Percentiles rank a stretch among this genome's conserved stretches.
Evolutionary conservation across 2,888 invertebrate genomes (phyloP).

Genomic region (Oxyscelio sp.): DNA sequence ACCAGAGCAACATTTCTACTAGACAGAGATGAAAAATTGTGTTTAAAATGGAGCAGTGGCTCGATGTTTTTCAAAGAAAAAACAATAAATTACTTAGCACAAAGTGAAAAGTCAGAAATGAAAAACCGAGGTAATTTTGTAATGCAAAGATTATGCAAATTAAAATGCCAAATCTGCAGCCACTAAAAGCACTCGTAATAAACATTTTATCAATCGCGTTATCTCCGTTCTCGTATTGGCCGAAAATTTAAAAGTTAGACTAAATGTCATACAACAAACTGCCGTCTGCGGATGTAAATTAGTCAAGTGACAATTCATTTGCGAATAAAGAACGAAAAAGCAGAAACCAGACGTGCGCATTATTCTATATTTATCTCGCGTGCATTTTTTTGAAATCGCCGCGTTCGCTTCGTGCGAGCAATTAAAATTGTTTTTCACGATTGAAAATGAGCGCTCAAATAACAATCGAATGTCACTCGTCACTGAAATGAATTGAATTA

Average conservation of each 20-base stretch:
- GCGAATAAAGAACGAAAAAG: slow-evolving; percentile 46
- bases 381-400: slow-evolving; percentile 43
- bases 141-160: neutral
- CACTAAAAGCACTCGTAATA: neutral
- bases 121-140: neutral
- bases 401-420: slow-evolving; percentile 14
- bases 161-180: neutral
- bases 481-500: no score
- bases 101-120: neutral
- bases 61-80: neutral
- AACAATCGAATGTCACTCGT: no score
- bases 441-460: no score
- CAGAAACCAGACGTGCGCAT: slow-evolving; percentile 61
- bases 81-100: neutral
- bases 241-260: neutral
- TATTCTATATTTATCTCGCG: slow-evolving; percentile 57
- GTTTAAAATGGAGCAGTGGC: neutral
- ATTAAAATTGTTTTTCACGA: slow-evolving; percentile 34
- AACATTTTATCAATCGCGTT: neutral
- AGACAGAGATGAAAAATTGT: no score
- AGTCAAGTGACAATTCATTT: slow-evolving; percentile 45
- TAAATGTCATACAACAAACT: slow-evolving; percentile 30
- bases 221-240: neutral
- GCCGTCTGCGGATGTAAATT: slow-evolving; percentile 36
- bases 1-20: no score